Evolutionary conservation across 1,140 invertebrate genomes (phyloP), one percentile per base, ranked within the genome.

Genomic region (Ylistrum balloti): DNA sequence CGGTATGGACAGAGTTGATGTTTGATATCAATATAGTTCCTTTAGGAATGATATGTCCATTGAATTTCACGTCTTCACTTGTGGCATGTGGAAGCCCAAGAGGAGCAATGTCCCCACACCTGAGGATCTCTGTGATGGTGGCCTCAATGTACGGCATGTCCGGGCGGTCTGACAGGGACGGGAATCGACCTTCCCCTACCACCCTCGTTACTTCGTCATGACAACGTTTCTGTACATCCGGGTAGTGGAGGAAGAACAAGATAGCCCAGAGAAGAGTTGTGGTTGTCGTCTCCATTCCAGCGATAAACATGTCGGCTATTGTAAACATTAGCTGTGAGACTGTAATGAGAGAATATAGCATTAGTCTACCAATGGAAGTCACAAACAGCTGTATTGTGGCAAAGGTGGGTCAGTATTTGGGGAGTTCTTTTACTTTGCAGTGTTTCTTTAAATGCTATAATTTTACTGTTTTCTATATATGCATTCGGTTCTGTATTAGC

Each of bases 231-330:
- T 98, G 98, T 0, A 98, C 97, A 9, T 97, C 96, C 22, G 97
- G 97, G 96, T 98, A 95, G n/a, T 97, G 95, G 0, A 98, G 97
- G 97, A 99, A 97, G 92, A 97, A 98, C 5, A 99, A 96, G 28
- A 99, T 96, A 92, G 98, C 98, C 98, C 99, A 99, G 32, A 97
- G 97, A 11, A 99, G 95, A 0, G 98, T 98, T 0, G 98, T 97
- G 38, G 98, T 96, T 0, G 98, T 98, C 0, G 98, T 99, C 94
- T 99, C 99, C n/a, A 98, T 97, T 0, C 98, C 98, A 34, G 98
- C 98, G 0, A 98, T 98, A 94, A 98, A 98, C 90, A 99, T 13
- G 11, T 91, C 86, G n/a, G 89, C 86, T 35, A 90, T 86, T 0
- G 87, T 88, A 11, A 74, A n/a, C 5, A 85, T 87, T 33, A 91